These are phyloP conservation scores for Pteronotus mesoamericanus DNA, from an alignment of 2,797 vertebrate species.

Conservation along the genomic window DNA sequence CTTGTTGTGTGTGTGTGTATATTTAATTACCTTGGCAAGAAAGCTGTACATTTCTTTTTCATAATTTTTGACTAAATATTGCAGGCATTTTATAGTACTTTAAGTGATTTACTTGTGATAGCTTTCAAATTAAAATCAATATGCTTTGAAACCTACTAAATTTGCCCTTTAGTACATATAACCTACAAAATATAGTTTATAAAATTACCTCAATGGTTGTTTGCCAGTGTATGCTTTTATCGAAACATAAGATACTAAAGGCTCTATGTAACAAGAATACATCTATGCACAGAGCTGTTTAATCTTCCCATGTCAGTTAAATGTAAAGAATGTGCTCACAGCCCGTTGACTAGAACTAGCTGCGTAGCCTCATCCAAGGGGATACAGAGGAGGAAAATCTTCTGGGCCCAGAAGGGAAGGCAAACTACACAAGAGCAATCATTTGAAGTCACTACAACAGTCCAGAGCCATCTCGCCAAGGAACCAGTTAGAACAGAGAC, in stretches of 20 bases:
- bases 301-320: background rate
- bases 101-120: background rate
- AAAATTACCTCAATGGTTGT: background rate
- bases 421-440: background rate
- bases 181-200: background rate
- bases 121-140: constrained; percentile 13
- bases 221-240: background rate
- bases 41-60: background rate
- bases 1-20: background rate
- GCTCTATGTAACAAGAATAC: background rate
- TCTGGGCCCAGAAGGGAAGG: background rate
- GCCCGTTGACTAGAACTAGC: background rate
- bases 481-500: background rate
- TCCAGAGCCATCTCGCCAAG: background rate
- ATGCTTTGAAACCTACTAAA: background rate
- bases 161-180: background rate
- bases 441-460: background rate
- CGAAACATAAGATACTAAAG: background rate
- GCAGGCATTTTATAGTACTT: background rate
- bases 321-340: background rate
- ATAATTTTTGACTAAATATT: background rate
- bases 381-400: background rate
- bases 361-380: background rate
- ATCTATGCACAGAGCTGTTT: background rate
- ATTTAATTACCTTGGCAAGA: background rate